A percentile compares a stretch with the other conserved stretches of the same genome.
Conservation (phyloP, 2,113 vertebrate genomes). For the Talpa occidentalis region DNA sequence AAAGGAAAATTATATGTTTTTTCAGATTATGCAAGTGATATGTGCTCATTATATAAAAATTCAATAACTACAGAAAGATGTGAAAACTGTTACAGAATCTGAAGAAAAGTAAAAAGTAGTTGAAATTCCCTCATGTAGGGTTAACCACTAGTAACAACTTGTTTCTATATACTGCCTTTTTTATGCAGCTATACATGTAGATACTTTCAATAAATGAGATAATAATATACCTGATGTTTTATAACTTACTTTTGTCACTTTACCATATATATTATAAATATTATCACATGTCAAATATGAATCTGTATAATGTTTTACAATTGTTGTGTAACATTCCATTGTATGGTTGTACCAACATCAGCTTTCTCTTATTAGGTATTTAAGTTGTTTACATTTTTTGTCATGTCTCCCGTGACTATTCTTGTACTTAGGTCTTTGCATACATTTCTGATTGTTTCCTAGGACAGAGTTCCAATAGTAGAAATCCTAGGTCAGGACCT, state of each 20-base stretch:
- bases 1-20: not conserved
- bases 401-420: not conserved
- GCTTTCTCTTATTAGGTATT: constrained; percentile 11
- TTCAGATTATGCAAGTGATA: not conserved
- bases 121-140: not conserved
- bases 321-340: not conserved
- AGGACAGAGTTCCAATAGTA: constrained; percentile 2
- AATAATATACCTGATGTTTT: constrained; percentile 5
- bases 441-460: constrained; percentile 33
- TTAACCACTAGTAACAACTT: not conserved
- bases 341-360: not conserved
- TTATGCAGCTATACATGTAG: not conserved
- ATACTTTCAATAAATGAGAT: constrained; percentile 6
- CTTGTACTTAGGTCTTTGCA: not conserved
- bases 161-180: not conserved
- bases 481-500: not conserved
- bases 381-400: constrained; percentile 14
- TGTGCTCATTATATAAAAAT: constrained; percentile 8
- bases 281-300: not conserved
- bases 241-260: constrained; percentile 24
- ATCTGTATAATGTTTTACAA: not conserved
- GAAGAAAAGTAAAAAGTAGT: constrained; percentile 17
- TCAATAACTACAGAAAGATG: not conserved
- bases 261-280: not conserved
- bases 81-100: not conserved